Percentiles rank a stretch among this genome's conserved stretches.
Evolutionary conservation across 2,888 invertebrate species (phyloP).

Genomic region (Nysson spinosus): DNA sequence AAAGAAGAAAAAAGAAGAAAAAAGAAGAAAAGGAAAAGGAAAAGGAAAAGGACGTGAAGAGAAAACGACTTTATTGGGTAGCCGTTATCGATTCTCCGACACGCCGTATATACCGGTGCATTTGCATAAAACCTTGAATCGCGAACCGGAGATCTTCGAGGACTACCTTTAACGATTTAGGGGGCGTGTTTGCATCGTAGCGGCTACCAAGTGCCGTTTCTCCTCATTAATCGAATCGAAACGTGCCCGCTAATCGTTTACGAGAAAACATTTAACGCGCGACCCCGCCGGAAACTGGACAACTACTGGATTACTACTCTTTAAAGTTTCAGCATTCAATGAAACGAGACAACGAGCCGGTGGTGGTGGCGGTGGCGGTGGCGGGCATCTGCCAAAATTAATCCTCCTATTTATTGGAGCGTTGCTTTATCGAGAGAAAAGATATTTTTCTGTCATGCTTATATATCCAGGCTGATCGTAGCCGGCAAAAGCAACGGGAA

Average conservation of each 20-base stretch:
- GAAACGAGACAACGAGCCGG: too few species aligned
- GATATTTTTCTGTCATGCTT: conserved; percentile 41
- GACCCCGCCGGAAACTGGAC: not conserved
- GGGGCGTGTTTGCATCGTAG: conserved; percentile 45
- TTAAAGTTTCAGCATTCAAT: too few species aligned
- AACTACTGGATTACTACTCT: not conserved
- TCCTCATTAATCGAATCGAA: conserved; percentile 36
- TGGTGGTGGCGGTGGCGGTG: too few species aligned
- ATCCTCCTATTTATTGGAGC: conserved; percentile 17
- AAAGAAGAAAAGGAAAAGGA: too few species aligned
- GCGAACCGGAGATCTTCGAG: conserved; percentile 39
- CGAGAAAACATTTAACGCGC: not conserved
- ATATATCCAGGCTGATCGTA: conserved; percentile 34
- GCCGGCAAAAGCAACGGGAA: conserved; percentile 16
- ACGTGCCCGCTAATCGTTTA: conserved; percentile 27
- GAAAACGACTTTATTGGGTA: conserved; percentile 45
- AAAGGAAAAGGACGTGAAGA: not conserved
- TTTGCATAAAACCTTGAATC: conserved; percentile 57
- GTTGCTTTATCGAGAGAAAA: conserved; percentile 29
- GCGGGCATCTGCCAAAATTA: conserved; percentile 34
- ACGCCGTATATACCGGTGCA: conserved; percentile 19
- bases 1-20: too few species aligned
- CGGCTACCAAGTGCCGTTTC: conserved; percentile 35
- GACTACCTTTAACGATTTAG: conserved; percentile 46
- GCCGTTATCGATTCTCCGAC: conserved; percentile 42